These are phyloP conservation scores for Thymallus thymallus DNA, from an alignment of 2,113 vertebrate genomes.

Conservation along the genomic window DNA sequence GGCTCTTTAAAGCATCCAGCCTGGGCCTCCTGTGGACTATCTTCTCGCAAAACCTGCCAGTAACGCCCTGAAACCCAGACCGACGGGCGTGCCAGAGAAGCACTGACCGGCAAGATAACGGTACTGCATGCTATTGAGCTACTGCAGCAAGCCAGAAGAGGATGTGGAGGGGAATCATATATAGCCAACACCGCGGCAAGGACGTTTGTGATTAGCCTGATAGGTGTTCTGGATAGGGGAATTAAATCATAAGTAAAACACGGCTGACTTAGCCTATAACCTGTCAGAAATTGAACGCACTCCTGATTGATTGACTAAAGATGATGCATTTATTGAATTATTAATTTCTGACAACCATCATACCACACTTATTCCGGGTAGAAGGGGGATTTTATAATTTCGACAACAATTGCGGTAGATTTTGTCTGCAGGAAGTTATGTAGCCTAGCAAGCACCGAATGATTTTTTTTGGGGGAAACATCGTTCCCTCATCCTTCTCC, in stretches of 20 bases:
- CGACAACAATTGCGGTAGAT: conserved; percentile 44
- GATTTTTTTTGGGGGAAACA: conserved; percentile 43
- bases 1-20: conserved; percentile 21
- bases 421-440: conserved; percentile 56
- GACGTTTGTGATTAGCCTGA: conserved; percentile 23
- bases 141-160: conserved; percentile 28
- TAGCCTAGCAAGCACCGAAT: conserved; percentile 52
- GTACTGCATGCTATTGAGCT: conserved; percentile 49
- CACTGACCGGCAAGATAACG: conserved; percentile 50
- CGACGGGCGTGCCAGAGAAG: conserved; percentile 57
- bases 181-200: conserved; percentile 12
- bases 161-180: neutral
- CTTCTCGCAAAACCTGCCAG: conserved; percentile 50
- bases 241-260: neutral
- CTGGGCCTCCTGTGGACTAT: conserved; percentile 29
- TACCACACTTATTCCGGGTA: conserved; percentile 14
- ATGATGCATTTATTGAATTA: conserved; percentile 46
- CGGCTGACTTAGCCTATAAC: neutral
- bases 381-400: conserved; percentile 57
- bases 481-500: conserved; percentile 41
- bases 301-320: conserved; percentile 41
- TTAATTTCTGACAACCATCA: conserved; percentile 20
- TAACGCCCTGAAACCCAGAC: conserved; percentile 68
- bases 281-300: conserved; percentile 32
- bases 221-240: conserved; percentile 16